A percentile compares a stretch with the other conserved stretches of the same genome.
Evolutionary conservation across 2,888 invertebrate species (phyloP).

Genomic region (Pollenia angustigena): DNA sequence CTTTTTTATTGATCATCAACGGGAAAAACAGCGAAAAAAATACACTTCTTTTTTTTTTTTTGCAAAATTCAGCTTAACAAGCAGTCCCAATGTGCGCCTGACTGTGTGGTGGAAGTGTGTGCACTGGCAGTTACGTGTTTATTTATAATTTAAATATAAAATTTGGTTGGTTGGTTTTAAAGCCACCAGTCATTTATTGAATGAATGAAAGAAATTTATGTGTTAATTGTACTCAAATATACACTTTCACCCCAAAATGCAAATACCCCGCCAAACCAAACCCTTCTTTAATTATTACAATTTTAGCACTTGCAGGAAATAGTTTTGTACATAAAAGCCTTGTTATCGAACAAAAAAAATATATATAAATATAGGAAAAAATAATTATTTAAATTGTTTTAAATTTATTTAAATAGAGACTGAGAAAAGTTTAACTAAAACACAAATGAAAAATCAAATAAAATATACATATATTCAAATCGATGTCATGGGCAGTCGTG

Average conservation of each 20-base stretch:
- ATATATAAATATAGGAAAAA: not conserved
- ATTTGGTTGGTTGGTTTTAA: slow-evolving; percentile 42
- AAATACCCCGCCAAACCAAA: not conserved
- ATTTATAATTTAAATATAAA: slow-evolving; percentile 59
- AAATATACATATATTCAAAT: too few relatives aligned
- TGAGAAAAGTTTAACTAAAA: too few relatives aligned
- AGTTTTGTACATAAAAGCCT: not conserved
- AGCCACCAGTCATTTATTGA: slow-evolving; percentile 47
- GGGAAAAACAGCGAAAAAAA: slow-evolving; percentile 10
- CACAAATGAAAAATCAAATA: too few relatives aligned
- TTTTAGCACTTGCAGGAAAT: slow-evolving; percentile 4
- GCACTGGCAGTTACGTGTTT: slow-evolving; percentile 27
- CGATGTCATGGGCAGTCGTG: too few relatives aligned
- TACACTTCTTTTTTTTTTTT: not conserved
- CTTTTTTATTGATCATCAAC: slow-evolving; percentile 45
- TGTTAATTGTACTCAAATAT: slow-evolving; percentile 49
- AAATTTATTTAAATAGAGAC: too few relatives aligned
- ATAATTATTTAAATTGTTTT: not conserved
- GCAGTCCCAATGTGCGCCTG: not conserved
- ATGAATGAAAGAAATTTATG: slow-evolving; percentile 39
- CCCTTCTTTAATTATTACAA: slow-evolving; percentile 4
- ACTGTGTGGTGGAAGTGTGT: not conserved
- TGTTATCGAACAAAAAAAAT: not conserved
- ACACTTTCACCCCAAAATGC: not conserved
- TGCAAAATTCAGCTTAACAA: slow-evolving; percentile 4